phyloP scores from a whole-genome alignment of 1,140 invertebrate species.

The Telenomus remus region DNA sequence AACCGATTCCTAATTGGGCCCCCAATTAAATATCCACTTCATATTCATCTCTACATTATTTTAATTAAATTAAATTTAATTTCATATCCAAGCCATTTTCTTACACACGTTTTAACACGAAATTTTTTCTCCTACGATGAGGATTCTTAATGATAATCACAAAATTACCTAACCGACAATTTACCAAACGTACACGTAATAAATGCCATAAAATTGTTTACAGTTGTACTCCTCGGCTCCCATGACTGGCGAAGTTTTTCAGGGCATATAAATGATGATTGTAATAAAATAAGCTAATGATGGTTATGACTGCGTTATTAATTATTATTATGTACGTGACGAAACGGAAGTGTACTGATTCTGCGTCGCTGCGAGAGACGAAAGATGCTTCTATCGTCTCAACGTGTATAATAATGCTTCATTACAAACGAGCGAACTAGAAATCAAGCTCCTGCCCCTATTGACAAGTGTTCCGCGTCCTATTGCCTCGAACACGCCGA shows the following conservation, averaged over 20 bases:
- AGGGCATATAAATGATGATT: slow-evolving; percentile 17
- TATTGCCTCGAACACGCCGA: slow-evolving; percentile 46
- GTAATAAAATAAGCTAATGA: slow-evolving; percentile 11
- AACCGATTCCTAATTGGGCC: too few relatives aligned
- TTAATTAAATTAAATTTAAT: too few relatives aligned
- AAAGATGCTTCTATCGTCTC: slow-evolving; percentile 19
- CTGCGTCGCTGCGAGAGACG: slow-evolving; percentile 18
- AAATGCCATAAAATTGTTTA: not conserved
- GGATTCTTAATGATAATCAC: too few relatives aligned
- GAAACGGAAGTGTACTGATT: slow-evolving; percentile 44
- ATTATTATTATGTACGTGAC: slow-evolving; percentile 14
- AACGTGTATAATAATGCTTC: slow-evolving; percentile 47
- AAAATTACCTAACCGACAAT: too few relatives aligned
- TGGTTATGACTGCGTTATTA: slow-evolving; percentile 5
- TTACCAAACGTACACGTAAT: not conserved
- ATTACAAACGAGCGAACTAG: slow-evolving; percentile 45
- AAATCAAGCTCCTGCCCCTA: slow-evolving; percentile 67
- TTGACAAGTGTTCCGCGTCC: slow-evolving; percentile 73
- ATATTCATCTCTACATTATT: too few relatives aligned
- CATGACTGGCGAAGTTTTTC: not conserved
- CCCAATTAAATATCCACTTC: too few relatives aligned
- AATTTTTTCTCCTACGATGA: too few relatives aligned
- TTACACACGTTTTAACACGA: too few relatives aligned
- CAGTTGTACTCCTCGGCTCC: not conserved
- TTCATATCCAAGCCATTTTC: too few relatives aligned